Conservation (phyloP, 2,888 invertebrate genomes). For the Lacanobia wlatinum region DNA sequence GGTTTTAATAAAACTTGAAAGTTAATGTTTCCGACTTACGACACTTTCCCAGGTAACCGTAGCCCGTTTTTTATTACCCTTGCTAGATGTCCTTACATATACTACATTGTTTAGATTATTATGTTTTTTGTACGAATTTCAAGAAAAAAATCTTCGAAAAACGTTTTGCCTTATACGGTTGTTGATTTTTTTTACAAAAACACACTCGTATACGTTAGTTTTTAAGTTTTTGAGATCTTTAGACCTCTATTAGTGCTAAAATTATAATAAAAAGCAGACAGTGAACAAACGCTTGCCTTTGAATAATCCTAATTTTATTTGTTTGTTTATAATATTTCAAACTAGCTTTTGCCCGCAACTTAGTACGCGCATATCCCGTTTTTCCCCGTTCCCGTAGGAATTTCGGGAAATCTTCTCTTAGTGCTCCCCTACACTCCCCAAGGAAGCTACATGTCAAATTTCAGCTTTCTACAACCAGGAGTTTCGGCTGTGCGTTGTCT, state of each 20-base stretch:
- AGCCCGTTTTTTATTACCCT: slow-evolving; percentile 70
- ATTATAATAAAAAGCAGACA: neutral
- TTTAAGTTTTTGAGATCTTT: neutral
- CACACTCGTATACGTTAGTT: neutral
- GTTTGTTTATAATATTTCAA: no score
- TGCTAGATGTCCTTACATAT: slow-evolving; percentile 72
- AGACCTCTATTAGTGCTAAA: neutral
- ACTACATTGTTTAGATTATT: slow-evolving; percentile 69
- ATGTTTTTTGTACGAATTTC: slow-evolving; percentile 68
- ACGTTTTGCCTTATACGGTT: slow-evolving; percentile 20
- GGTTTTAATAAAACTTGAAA: neutral
- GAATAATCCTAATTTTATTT: no score
- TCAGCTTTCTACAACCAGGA: no score
- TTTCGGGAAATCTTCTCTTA: no score
- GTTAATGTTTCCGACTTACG: slow-evolving; percentile 48
- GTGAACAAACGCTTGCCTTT: no score
- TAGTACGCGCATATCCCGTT: no score
- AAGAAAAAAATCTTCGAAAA: slow-evolving; percentile 60
- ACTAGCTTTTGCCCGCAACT: no score
- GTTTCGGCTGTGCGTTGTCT: no score
- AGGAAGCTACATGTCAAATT: no score
- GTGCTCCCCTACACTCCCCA: no score
- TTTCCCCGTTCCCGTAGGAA: no score
- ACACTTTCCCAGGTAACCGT: slow-evolving; percentile 9
- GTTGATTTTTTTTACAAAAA: slow-evolving; percentile 11